Percentiles rank a stretch among this genome's conserved stretches.
phyloP scores from a whole-genome alignment of 2,113 vertebrate genomes.

The Ochotona curzoniae region DNA sequence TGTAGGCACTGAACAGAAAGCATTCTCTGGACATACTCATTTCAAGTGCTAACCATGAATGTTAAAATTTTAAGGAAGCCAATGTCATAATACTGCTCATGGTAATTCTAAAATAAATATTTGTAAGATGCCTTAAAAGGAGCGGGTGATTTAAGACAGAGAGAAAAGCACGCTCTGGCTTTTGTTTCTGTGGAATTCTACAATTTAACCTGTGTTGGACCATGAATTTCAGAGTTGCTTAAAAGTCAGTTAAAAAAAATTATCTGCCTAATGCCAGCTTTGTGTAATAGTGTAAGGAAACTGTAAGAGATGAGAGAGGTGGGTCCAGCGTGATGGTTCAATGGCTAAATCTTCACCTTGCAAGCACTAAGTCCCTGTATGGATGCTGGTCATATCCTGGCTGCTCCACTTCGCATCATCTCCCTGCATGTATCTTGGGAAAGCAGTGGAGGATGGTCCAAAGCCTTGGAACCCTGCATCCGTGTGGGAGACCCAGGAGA shows the following conservation, averaged over 20 bases:
- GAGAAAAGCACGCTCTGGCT: not conserved
- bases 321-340: too few relatives aligned
- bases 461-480: too few relatives aligned
- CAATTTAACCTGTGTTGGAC: not conserved
- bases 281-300: constrained; percentile 16
- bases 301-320: constrained; percentile 28
- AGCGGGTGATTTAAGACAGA: constrained; percentile 15
- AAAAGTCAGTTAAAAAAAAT: not conserved
- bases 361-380: too few relatives aligned
- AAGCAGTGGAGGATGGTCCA: too few relatives aligned
- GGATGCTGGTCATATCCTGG: too few relatives aligned
- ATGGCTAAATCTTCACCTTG: too few relatives aligned
- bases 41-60: constrained; percentile 79
- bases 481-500: too few relatives aligned
- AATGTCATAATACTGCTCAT: constrained; percentile 73
- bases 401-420: too few relatives aligned
- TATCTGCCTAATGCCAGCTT: not conserved
- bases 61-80: constrained; percentile 80
- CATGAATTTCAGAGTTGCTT: not conserved
- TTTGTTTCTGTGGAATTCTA: not conserved
- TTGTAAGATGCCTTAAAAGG: constrained; percentile 59
- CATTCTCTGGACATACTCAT: constrained; percentile 59
- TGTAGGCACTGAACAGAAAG: constrained; percentile 70
- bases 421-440: too few relatives aligned
- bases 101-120: constrained; percentile 75